Conservation (phyloP, 2,797 vertebrate genomes). For the Lates japonicus region DNA sequence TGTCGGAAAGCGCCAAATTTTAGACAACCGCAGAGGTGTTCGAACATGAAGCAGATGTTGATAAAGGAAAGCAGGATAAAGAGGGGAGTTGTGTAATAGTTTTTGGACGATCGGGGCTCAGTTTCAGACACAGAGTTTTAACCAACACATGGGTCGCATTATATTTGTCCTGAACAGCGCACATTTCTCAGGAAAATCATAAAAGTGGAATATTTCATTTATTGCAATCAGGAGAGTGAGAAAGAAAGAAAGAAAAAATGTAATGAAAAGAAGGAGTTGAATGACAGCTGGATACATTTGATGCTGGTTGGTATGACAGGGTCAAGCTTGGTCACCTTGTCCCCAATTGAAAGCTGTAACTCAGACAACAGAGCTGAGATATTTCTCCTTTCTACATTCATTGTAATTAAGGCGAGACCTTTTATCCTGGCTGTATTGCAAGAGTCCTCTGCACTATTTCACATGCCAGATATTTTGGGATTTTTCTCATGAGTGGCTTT, state of each 20-base stretch:
- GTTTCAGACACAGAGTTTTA: slow-evolving; percentile 57
- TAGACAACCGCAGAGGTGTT: slow-evolving; percentile 62
- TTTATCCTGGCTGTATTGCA: not conserved
- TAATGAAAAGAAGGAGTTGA: not conserved
- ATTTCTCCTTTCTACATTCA: slow-evolving; percentile 12
- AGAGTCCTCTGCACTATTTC: slow-evolving; percentile 7
- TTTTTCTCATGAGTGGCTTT: slow-evolving; percentile 39
- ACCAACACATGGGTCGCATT: slow-evolving; percentile 62
- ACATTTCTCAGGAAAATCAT: slow-evolving; percentile 21
- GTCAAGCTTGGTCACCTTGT: slow-evolving; percentile 7
- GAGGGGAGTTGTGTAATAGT: slow-evolving; percentile 67
- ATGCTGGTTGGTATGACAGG: slow-evolving; percentile 23
- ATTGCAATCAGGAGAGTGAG: not conserved
- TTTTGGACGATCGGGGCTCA: slow-evolving; percentile 52
- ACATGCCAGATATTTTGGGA: slow-evolving; percentile 39
- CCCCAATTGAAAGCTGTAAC: slow-evolving; percentile 9
- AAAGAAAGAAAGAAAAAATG: not conserved
- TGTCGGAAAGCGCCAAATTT: slow-evolving; percentile 44
- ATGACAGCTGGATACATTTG: slow-evolving; percentile 6
- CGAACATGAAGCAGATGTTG: slow-evolving; percentile 72
- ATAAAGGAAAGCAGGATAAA: slow-evolving; percentile 67
- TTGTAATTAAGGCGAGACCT: slow-evolving; percentile 24
- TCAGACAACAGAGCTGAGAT: not conserved
- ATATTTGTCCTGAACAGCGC: slow-evolving; percentile 33
- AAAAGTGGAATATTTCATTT: not conserved